Base-by-base conservation (phyloP, 1,140 invertebrate species). In the Glossosoma conforme region DNA sequence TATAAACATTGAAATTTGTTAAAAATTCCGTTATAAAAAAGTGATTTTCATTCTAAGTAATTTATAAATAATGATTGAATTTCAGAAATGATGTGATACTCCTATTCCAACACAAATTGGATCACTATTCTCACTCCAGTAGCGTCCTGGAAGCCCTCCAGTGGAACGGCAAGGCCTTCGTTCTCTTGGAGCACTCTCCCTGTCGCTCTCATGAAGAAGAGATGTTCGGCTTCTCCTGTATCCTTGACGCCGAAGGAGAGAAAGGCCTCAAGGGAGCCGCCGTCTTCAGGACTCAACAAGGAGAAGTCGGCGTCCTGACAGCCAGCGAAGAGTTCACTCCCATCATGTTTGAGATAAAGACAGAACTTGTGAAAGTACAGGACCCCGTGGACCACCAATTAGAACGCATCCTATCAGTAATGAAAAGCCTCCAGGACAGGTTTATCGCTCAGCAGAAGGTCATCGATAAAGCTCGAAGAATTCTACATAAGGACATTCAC, bases 111-210 rank as follows among this genome's bases (percentile, higher is more conserved):
- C 69, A 75, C 48, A 58, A 59, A 2, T 58, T 78, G 0, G 52
- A 65, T 25, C 70, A 74, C 44, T 60, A 58, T 18, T 64, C 63
- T 0, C 75, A 77, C 44, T 59, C 62, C 3, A 53, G 72, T 5
- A 54, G 63, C 10, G 60, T 66, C 4, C 38, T 77, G n/a, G 75
- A 77, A 52, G 61, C 72, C 19, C 61, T 79, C 0, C 62, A 72
- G 2, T 76, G 74, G 65, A 68, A 76, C 50, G 73, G 71, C 2
- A 61, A 66, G 24, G 62, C 66, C 2, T 78, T 78, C 52, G 63
- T 68, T 40, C 33, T 53, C 6, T 35, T 59, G 14, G 53, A 59
- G 24, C 52, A 53, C 38, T 52, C 53, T 2, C 57, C 53, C 0
- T 59, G 57, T 21, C 19, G 9, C 11, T 48, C 44, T 21, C 43